A percentile compares a stretch with the other conserved stretches of the same genome.
Evolutionary conservation across 2,888 invertebrate genomes (phyloP).

Genomic region (Caenorhabditis parvicauda): DNA sequence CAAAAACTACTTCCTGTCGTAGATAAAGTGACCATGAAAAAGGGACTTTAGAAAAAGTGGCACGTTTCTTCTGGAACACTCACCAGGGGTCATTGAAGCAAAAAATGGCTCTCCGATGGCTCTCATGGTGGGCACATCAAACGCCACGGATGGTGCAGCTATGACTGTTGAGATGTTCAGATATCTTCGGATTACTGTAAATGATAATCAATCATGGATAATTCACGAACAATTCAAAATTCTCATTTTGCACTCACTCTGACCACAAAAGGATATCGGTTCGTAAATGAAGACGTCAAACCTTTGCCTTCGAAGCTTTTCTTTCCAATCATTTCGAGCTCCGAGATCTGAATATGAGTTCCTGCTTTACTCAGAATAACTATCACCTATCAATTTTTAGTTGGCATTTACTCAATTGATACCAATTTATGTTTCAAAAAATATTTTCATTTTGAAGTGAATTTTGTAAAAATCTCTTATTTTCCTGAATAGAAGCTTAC

Average conservation of each 20-base stretch:
- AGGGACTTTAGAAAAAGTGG: too few relatives aligned
- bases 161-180: constrained; percentile 10
- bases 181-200: constrained; percentile 10
- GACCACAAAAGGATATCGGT: constrained; percentile 5
- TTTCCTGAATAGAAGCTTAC: constrained; percentile 2
- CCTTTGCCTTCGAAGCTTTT: constrained; percentile 7
- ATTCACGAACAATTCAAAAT: background rate
- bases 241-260: constrained; percentile 6
- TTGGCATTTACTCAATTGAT: background rate
- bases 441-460: too few relatives aligned
- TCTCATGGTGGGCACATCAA: background rate
- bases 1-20: too few relatives aligned
- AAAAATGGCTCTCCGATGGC: constrained; percentile 12
- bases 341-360: too few relatives aligned
- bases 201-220: background rate
- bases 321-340: too few relatives aligned
- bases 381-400: too few relatives aligned
- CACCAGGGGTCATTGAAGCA: too few relatives aligned
- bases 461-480: background rate
- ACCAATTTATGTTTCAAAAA: too few relatives aligned
- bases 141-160: constrained; percentile 7
- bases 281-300: constrained; percentile 18
- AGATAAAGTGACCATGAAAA: too few relatives aligned
- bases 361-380: too few relatives aligned
- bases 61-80: too few relatives aligned